These are phyloP conservation scores for Ctenomys sociabilis DNA, from an alignment of 2,113 vertebrate species.

Conservation along the genomic window DNA sequence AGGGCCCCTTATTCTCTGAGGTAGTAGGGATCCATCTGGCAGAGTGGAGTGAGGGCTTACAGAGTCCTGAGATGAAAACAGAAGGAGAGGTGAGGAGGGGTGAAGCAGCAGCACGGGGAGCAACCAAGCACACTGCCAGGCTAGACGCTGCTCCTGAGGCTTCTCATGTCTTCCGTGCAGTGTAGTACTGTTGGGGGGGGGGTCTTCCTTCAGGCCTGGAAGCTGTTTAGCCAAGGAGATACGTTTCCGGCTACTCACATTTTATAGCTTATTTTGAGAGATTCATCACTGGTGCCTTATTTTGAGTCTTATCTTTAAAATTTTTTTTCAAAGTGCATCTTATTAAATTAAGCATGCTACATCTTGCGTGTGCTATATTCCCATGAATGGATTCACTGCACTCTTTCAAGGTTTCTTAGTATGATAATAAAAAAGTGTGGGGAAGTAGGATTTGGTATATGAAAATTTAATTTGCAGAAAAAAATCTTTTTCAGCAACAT, in stretches of 20 bases:
- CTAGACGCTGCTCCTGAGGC: neutral
- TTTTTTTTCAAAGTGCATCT: neutral
- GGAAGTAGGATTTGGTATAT: conserved; percentile 50
- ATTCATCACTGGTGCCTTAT: neutral
- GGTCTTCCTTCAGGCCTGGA: neutral
- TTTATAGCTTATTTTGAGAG: conserved; percentile 46
- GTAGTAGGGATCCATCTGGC: neutral
- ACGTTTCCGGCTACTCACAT: conserved; percentile 30
- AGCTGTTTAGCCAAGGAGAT: conserved; percentile 14
- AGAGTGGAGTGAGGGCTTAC: neutral
- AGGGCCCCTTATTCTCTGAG: neutral
- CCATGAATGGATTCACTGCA: neutral
- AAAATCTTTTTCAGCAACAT: conserved; percentile 20
- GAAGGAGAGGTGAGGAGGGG: neutral
- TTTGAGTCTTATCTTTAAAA: neutral
- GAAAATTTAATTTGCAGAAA: conserved; percentile 64
- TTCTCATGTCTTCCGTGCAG: neutral
- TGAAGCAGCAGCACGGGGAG: neutral
- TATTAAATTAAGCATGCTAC: neutral
- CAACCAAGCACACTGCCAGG: neutral
- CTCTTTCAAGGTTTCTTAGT: conserved; percentile 32
- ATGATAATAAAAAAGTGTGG: conserved; percentile 50
- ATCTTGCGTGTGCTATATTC: neutral
- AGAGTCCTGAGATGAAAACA: neutral
- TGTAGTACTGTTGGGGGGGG: neutral